These are phyloP conservation scores for Syngnathus floridae DNA, from an alignment of 2,113 vertebrate species.

Conservation along the genomic window DNA sequence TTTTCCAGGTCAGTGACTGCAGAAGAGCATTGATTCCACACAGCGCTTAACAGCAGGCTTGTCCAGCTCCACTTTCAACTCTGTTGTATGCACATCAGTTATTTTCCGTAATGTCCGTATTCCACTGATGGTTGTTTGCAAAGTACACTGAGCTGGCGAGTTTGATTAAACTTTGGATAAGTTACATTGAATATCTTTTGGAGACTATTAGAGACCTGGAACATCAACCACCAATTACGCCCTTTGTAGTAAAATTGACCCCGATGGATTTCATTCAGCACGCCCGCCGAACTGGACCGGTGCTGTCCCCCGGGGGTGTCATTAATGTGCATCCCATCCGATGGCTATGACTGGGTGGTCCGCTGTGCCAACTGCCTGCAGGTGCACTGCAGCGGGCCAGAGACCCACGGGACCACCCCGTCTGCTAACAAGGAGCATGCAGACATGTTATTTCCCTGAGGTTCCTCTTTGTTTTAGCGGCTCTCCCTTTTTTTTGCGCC, in stretches of 20 bases:
- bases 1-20: slow-evolving; percentile 66
- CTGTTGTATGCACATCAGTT: neutral
- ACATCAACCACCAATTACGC: slow-evolving; percentile 6
- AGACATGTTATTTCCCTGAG: slow-evolving; percentile 21
- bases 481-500: slow-evolving; percentile 9
- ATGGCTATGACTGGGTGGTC: slow-evolving; percentile 34
- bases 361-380: slow-evolving; percentile 29
- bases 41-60: slow-evolving; percentile 40
- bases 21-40: slow-evolving; percentile 58
- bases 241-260: slow-evolving; percentile 13
- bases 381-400: slow-evolving; percentile 28
- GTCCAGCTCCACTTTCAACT: slow-evolving; percentile 30
- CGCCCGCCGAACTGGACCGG: slow-evolving; percentile 41
- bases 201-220: neutral
- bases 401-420: slow-evolving; percentile 40
- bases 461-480: slow-evolving; percentile 7
- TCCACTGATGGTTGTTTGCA: neutral
- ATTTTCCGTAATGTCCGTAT: slow-evolving; percentile 1
- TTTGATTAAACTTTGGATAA: neutral
- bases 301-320: slow-evolving; percentile 53
- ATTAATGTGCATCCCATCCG: slow-evolving; percentile 56
- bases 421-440: slow-evolving; percentile 30
- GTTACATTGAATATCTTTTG: neutral
- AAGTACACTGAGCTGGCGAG: neutral
- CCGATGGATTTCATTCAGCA: slow-evolving; percentile 23